A percentile compares a stretch with the other conserved stretches of the same genome.
These are phyloP conservation scores for Drosophila funebris DNA, from an alignment of 1,140 invertebrate species.

Conservation along the genomic window DNA sequence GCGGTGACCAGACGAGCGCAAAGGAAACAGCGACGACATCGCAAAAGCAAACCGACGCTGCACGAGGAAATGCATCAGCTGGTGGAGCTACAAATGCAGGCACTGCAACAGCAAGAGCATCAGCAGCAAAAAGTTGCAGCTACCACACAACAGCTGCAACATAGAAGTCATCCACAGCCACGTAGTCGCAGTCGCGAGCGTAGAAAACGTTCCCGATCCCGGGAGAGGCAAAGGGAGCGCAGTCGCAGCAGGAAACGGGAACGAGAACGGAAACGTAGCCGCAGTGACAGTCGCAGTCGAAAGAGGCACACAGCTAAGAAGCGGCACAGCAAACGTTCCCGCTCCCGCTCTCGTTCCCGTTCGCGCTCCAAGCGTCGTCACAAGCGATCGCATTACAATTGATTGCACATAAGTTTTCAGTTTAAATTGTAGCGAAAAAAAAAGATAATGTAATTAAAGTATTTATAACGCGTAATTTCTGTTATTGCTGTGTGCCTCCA, in stretches of 20 bases:
- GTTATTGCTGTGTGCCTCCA: neutral
- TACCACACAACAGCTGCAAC: neutral
- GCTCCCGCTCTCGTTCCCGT: neutral
- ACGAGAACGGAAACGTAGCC: too few relatives aligned
- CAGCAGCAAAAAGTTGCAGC: neutral
- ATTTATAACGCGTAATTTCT: conserved; percentile 16
- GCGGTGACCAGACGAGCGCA: conserved; percentile 55
- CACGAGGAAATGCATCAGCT: conserved; percentile 69
- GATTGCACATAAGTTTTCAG: neutral
- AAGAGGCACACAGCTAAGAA: neutral
- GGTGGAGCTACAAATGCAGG: conserved; percentile 70
- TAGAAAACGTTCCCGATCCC: conserved; percentile 4
- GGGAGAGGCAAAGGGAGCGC: neutral
- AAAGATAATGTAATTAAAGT: conserved; percentile 23
- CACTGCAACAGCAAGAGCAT: conserved; percentile 29
- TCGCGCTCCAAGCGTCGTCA: neutral
- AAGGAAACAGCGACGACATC: conserved; percentile 53
- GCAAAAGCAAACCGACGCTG: conserved; percentile 67
- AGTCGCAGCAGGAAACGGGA: conserved; percentile 3
- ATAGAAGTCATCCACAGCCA: neutral
- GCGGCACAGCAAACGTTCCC: neutral
- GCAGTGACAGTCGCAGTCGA: conserved; percentile 10
- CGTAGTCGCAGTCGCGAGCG: neutral
- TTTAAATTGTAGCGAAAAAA: conserved; percentile 26
- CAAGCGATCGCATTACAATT: conserved; percentile 1